A percentile compares a stretch with the other conserved stretches of the same genome.
Conservation (phyloP, 2,113 vertebrate genomes). For the Marmota monax region DNA sequence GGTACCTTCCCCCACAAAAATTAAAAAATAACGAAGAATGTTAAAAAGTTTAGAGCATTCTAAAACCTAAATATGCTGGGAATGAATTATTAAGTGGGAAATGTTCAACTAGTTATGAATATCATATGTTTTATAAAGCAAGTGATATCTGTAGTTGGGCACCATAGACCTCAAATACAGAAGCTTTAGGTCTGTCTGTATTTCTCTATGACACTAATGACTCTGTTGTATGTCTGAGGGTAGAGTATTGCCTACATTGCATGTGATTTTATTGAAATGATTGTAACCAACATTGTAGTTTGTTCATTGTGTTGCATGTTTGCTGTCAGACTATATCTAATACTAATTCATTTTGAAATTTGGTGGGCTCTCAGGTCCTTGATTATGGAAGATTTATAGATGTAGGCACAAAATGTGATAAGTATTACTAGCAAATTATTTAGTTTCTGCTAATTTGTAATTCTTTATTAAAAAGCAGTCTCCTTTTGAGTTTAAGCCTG, state of each 20-base stretch:
- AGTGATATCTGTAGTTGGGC: slow-evolving; percentile 81
- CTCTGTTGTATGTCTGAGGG: slow-evolving; percentile 61
- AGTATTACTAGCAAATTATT: slow-evolving; percentile 61
- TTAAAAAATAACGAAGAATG: no score
- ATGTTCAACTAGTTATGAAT: background rate
- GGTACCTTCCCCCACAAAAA: no score
- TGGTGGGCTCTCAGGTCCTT: slow-evolving; percentile 60
- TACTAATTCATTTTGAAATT: slow-evolving; percentile 77
- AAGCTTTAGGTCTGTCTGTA: slow-evolving; percentile 73
- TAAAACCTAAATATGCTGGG: background rate
- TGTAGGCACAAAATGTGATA: slow-evolving; percentile 58
- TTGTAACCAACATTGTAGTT: slow-evolving; percentile 71
- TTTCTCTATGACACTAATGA: slow-evolving; percentile 80
- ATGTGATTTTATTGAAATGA: slow-evolving; percentile 81
- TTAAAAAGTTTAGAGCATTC: background rate
- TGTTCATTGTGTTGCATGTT: slow-evolving; percentile 79
- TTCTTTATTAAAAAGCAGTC: slow-evolving; percentile 71
- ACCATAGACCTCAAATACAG: slow-evolving; percentile 65
- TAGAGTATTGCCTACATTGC: slow-evolving; percentile 75
- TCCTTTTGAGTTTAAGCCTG: slow-evolving; percentile 74
- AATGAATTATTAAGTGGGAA: slow-evolving; percentile 48
- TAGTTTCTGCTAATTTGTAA: slow-evolving; percentile 71
- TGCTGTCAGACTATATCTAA: slow-evolving; percentile 49
- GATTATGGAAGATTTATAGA: slow-evolving; percentile 69
- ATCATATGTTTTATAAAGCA: slow-evolving; percentile 66